Conservation (phyloP, 2,113 vertebrate species). For the Cyanoramphus novaezelandiae region DNA sequence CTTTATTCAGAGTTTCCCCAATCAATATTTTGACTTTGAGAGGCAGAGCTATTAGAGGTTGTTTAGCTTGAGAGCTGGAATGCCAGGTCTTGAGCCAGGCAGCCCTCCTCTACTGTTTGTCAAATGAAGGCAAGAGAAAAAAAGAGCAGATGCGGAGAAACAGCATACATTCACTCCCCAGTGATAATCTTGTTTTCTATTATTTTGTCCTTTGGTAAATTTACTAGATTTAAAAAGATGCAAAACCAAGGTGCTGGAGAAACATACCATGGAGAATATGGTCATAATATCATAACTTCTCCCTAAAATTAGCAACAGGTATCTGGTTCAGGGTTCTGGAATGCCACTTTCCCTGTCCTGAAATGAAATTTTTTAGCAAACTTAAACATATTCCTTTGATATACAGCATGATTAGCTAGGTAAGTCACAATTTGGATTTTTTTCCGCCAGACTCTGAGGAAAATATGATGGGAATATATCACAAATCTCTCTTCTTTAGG, state of each 20-base stretch:
- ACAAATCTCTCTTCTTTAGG: not conserved
- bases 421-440: not conserved
- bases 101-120: not conserved
- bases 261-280: not conserved
- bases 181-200: not conserved
- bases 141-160: not conserved
- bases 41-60: slow-evolving; percentile 57
- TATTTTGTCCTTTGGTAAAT: not conserved
- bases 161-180: fast-evolving
- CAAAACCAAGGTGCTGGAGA: not conserved
- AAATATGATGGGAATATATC: not conserved
- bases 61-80: slow-evolving; percentile 36
- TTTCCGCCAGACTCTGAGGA: not conserved
- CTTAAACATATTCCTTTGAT: not conserved
- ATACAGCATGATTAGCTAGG: not conserved
- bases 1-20: slow-evolving; percentile 58
- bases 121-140: not conserved
- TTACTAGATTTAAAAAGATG: not conserved
- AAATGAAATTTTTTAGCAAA: not conserved
- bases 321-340: not conserved
- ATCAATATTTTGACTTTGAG: slow-evolving; percentile 69
- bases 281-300: not conserved
- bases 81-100: slow-evolving; percentile 17
- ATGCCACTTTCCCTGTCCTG: not conserved
- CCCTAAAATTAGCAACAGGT: not conserved